Base-by-base conservation (phyloP, 2,113 vertebrate genomes). In the Takifugu flavidus region DNA sequence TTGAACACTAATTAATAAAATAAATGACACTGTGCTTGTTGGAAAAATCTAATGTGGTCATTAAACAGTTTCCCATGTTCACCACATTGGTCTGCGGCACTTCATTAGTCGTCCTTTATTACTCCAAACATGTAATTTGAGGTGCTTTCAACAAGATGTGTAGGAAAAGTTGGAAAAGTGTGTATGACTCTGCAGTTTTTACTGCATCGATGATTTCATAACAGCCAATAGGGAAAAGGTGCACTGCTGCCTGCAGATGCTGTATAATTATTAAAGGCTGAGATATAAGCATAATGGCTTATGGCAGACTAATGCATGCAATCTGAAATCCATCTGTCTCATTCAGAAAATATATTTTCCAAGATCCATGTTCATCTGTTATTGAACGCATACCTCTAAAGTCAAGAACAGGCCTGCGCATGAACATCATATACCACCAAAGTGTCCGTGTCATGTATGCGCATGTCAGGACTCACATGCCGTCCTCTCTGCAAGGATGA, bases 401-500 rank as follows among this genome's bases (percentile, higher is more conserved):
- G 25, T 25, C 15, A 50, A 10, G 26, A 27, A 52, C 11, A 13
- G 11, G 49, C 49, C 34, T 39, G 20, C 49, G 8, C 25, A 25
- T 8, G 8, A 20, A 50, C 20, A 8, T 49, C 20, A 25, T 5
- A 8, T 27, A 13, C 25, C 13, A 3, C 10, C 8, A 26, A 6
- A 4, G 34, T 55, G 43, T 54, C 26, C 14, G 51, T n/a, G 55
- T 20, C 6, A 61, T 26, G 74, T 1, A 62, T 27, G 74, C 5
- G 68, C 70, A 78, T 79, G 69, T 73, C 73, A 82, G 70, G 70
- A 87, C 89, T 89, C 82, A 90, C 89, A 67, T 74, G 89, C 86
- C 27, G 88, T 88, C 82, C 89, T 84, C 84, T 90, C 89, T 14
- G 87, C 88, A 64, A 89, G 63, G 66, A 90, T 31, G 65, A 90